Evolutionary conservation across 2,113 vertebrate species (phyloP).

Genomic region (Cichladusa arquata): DNA sequence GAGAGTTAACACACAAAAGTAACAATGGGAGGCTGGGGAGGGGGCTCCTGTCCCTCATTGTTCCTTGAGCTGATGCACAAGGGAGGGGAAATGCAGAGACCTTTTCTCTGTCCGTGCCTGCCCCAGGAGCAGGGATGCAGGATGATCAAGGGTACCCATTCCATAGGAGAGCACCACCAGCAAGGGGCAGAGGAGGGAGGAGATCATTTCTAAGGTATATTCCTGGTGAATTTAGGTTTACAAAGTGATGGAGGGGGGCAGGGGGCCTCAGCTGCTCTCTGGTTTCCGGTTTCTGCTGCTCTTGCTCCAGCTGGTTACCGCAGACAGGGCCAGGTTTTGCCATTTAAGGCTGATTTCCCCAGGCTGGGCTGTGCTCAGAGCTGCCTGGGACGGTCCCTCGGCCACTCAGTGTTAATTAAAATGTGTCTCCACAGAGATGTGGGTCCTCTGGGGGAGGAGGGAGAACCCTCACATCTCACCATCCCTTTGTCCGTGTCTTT

Average conservation of each 20-base stretch:
- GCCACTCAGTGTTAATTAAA: background rate
- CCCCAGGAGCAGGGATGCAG: background rate
- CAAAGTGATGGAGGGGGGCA: accelerated
- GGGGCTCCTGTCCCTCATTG: background rate
- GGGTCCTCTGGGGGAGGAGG: background rate
- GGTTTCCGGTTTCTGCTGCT: slow-evolving; percentile 57
- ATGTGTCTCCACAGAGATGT: background rate
- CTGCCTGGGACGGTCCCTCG: background rate
- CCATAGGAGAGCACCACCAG: background rate
- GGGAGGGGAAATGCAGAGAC: background rate
- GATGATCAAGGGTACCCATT: background rate
- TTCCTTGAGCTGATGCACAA: background rate
- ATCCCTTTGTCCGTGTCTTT: background rate
- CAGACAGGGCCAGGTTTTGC: slow-evolving; percentile 23
- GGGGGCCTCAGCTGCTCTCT: slow-evolving; percentile 17
- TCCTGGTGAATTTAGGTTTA: background rate
- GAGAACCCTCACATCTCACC: background rate
- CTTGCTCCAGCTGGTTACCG: background rate
- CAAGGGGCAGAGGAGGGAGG: background rate
- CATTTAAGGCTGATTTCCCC: slow-evolving; percentile 56
- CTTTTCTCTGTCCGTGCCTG: background rate
- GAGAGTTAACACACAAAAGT: background rate
- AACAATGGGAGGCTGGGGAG: background rate
- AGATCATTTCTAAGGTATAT: background rate
- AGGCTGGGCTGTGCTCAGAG: background rate